Evolutionary conservation across 1,140 invertebrate species (phyloP).

Genomic region (Lasaia peninsularis): DNA sequence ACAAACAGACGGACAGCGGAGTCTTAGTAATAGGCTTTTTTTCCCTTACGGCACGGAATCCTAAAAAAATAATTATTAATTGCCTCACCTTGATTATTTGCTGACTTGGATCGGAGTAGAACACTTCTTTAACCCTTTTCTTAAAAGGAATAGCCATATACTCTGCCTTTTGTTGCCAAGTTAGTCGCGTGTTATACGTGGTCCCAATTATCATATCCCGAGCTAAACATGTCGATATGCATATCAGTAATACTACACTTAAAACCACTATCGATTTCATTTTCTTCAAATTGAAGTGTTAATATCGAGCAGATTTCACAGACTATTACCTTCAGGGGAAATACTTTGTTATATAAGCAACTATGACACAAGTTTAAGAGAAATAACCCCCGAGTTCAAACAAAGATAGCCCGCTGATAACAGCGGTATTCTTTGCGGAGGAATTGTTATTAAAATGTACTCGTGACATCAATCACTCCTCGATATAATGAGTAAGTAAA

Average conservation of each 20-base stretch:
- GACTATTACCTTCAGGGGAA: not conserved
- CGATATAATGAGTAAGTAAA: not conserved
- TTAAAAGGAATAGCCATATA: slow-evolving; percentile 52
- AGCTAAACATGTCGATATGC: slow-evolving; percentile 37
- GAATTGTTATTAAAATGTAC: slow-evolving; percentile 5
- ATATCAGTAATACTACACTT: slow-evolving; percentile 33
- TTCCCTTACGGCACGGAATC: too few species aligned
- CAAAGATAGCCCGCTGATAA: slow-evolving; percentile 6
- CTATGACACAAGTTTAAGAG: not conserved
- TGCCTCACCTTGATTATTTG: slow-evolving; percentile 51
- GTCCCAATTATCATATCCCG: slow-evolving; percentile 48
- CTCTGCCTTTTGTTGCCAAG: slow-evolving; percentile 50
- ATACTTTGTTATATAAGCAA: slow-evolving; percentile 2
- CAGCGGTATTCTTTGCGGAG: not conserved
- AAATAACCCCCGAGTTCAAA: slow-evolving; percentile 1
- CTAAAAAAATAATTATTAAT: too few species aligned
- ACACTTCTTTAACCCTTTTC: slow-evolving; percentile 58
- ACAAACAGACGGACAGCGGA: too few species aligned
- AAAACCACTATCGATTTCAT: slow-evolving; percentile 43
- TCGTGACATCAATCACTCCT: slow-evolving; percentile 8
- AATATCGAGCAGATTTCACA: not conserved
- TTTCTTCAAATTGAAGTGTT: not conserved
- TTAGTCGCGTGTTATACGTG: slow-evolving; percentile 41
- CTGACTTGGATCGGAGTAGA: slow-evolving; percentile 46
- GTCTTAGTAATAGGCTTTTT: too few species aligned